Evolutionary conservation across 2,113 vertebrate genomes (phyloP).

Genomic region (Hippocampus guttulatus): DNA sequence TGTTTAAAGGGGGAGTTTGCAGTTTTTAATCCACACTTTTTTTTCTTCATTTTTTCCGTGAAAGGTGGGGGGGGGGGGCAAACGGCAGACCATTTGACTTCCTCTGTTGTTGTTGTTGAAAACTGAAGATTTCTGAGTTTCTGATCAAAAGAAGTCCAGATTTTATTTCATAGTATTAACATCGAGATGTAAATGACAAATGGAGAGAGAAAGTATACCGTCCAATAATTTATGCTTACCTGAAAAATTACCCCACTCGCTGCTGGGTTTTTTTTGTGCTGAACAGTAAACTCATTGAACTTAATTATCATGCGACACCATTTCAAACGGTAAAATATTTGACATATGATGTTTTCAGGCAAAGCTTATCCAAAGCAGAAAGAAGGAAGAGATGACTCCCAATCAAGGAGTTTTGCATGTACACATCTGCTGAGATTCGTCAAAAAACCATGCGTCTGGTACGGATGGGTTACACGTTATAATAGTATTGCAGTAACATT

Average conservation of each 20-base stretch:
- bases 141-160: too few relatives aligned
- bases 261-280: not conserved
- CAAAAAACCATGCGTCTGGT: conserved; percentile 80
- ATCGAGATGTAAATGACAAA: too few relatives aligned
- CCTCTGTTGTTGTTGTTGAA: too few relatives aligned
- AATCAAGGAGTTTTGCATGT: conserved; percentile 50
- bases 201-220: too few relatives aligned
- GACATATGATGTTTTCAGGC: conserved; percentile 54
- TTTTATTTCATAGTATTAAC: too few relatives aligned
- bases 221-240: not conserved
- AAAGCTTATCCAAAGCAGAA: conserved; percentile 45
- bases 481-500: not conserved
- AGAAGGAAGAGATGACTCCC: conserved; percentile 28
- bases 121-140: too few relatives aligned
- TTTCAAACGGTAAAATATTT: not conserved
- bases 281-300: not conserved
- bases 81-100: too few relatives aligned
- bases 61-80: too few relatives aligned
- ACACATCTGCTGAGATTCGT: conserved; percentile 75
- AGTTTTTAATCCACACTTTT: too few relatives aligned
- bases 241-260: too few relatives aligned
- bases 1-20: too few relatives aligned
- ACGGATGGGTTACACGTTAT: conserved; percentile 1
- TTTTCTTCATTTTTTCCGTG: too few relatives aligned
- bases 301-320: not conserved